phyloP scores from a whole-genome alignment of 2,888 invertebrate genomes.

The Eilema depressum region DNA sequence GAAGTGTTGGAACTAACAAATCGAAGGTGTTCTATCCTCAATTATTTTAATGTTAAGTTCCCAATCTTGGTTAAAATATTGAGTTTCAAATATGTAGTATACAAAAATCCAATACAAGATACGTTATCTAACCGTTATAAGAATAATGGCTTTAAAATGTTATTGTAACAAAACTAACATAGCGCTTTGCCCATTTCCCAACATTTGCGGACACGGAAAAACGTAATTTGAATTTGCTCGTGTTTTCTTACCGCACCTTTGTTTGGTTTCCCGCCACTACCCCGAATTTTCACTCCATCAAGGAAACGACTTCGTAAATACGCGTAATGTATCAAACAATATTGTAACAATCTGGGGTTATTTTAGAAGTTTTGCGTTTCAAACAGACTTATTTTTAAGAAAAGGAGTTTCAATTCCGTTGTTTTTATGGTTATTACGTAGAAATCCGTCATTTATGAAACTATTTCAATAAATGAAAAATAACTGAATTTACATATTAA shows the following conservation, averaged over 20 bases:
- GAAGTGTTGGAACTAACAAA: background rate
- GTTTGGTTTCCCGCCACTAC: conserved; percentile 71
- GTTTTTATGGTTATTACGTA: too few species aligned
- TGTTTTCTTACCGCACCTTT: conserved; percentile 71
- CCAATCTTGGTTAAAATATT: background rate
- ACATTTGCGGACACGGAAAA: conserved; percentile 55
- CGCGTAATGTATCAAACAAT: conserved; percentile 40
- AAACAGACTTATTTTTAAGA: background rate
- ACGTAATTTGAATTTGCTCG: conserved; percentile 63
- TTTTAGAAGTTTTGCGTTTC: conserved; percentile 5
- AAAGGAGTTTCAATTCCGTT: too few species aligned
- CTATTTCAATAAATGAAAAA: too few species aligned
- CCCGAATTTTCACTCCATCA: conserved; percentile 69
- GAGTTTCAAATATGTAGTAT: background rate
- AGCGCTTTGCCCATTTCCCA: conserved; percentile 8
- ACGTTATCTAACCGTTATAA: background rate
- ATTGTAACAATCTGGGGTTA: conserved; percentile 22
- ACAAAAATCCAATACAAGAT: background rate
- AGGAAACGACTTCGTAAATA: conserved; percentile 66
- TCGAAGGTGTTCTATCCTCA: background rate
- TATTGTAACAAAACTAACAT: conserved; percentile 16
- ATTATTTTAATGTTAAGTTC: background rate
- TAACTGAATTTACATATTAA: too few species aligned
- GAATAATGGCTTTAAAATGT: background rate
- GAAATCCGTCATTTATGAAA: too few species aligned